These are phyloP conservation scores for Thaumatotibia leucotreta DNA, from an alignment of 1,140 invertebrate genomes.

Conservation along the genomic window DNA sequence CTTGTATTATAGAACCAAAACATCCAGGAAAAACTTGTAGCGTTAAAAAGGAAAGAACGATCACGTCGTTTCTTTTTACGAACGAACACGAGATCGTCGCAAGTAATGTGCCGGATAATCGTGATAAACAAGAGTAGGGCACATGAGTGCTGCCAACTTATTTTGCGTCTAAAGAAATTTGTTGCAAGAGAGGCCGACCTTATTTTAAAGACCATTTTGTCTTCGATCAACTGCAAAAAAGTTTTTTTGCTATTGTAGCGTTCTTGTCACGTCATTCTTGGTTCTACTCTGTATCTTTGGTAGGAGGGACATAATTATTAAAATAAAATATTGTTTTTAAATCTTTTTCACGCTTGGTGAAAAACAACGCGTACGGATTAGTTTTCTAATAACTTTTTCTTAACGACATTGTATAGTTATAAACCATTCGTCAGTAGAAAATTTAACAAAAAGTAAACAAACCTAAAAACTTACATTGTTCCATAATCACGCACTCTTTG, in stretches of 20 bases:
- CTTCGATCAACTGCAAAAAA: background rate
- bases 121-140: conserved; percentile 11
- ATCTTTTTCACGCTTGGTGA: too few species aligned
- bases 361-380: too few species aligned
- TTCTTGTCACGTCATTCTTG: background rate
- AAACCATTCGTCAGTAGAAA: too few species aligned
- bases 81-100: conserved; percentile 10
- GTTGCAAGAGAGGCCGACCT: background rate
- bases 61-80: conserved; percentile 13
- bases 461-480: too few species aligned
- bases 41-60: conserved; percentile 9
- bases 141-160: background rate
- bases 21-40: background rate
- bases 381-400: too few species aligned
- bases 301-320: background rate
- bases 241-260: background rate
- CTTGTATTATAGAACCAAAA: background rate
- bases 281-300: background rate
- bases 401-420: too few species aligned
- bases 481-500: too few species aligned
- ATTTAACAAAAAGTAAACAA: too few species aligned
- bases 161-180: background rate
- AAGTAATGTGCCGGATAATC: conserved; percentile 12
- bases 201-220: background rate
- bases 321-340: background rate